A percentile compares a stretch with the other conserved stretches of the same genome.
Evolutionary conservation across 2,797 vertebrate species (phyloP).

Genomic region (Eospalax fontanierii): DNA sequence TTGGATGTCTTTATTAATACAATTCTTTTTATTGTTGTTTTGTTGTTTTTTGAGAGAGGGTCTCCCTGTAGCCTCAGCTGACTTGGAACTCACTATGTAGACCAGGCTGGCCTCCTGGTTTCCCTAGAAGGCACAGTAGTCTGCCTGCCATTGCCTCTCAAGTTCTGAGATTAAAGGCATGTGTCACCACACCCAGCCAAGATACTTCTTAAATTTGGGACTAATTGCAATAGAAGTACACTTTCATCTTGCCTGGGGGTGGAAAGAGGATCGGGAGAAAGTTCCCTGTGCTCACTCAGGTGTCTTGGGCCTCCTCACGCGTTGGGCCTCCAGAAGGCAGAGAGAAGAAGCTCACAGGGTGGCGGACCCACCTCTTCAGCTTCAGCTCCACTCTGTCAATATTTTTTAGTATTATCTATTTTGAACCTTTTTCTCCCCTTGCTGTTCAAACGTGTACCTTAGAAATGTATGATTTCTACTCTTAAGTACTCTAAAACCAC

Average conservation of each 20-base stretch:
- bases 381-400: background rate
- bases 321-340: background rate
- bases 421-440: constrained; percentile 33
- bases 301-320: background rate
- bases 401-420: background rate
- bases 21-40: background rate
- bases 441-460: background rate
- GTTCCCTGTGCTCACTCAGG: background rate
- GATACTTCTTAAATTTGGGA: constrained; percentile 45
- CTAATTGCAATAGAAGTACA: constrained; percentile 44
- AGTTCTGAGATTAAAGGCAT: no score
- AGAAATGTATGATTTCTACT: constrained; percentile 49
- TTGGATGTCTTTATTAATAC: constrained; percentile 66
- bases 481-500: constrained; percentile 1
- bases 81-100: no score
- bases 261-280: background rate
- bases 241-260: constrained; percentile 2
- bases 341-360: background rate
- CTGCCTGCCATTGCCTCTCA: no score
- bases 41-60: no score
- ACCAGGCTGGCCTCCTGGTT: no score
- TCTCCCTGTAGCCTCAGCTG: no score
- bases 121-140: no score
- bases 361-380: background rate
- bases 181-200: no score